These are phyloP conservation scores for Marasmarcha lunaedactyla DNA, from an alignment of 2,888 invertebrate genomes.

Conservation along the genomic window DNA sequence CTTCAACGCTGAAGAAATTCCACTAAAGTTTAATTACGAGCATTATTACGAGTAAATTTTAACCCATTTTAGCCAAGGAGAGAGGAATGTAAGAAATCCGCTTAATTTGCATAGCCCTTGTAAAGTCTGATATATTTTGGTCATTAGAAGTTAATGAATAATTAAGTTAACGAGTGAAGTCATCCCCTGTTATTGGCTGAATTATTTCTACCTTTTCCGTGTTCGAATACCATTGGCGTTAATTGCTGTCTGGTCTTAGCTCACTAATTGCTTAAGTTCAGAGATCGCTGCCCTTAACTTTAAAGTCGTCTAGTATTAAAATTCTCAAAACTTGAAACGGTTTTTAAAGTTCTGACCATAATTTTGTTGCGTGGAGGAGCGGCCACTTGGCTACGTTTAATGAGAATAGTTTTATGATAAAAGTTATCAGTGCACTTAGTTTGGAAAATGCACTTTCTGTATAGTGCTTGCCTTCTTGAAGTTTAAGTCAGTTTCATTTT, in stretches of 20 bases:
- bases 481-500: too few species aligned
- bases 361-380: slow-evolving; percentile 21
- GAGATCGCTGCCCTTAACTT: slow-evolving; percentile 55
- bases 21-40: too few species aligned
- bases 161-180: slow-evolving; percentile 56
- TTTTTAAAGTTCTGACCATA: slow-evolving; percentile 50
- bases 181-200: slow-evolving; percentile 52
- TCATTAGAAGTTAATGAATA: slow-evolving; percentile 62
- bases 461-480: too few species aligned
- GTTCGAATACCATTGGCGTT: slow-evolving; percentile 59
- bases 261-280: slow-evolving; percentile 69
- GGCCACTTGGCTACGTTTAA: slow-evolving; percentile 17
- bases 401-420: slow-evolving; percentile 6
- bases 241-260: slow-evolving; percentile 65
- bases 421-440: neutral
- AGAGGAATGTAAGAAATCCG: neutral
- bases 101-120: neutral
- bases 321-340: slow-evolving; percentile 38
- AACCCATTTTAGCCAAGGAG: neutral
- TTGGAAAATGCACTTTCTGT: too few species aligned
- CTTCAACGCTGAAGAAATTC: too few species aligned
- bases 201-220: slow-evolving; percentile 63
- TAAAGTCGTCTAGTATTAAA: slow-evolving; percentile 59
- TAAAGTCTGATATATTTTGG: slow-evolving; percentile 35
- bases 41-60: too few species aligned